A percentile compares a stretch with the other conserved stretches of the same genome.
Conservation (phyloP, 1,140 invertebrate species). For the Aphis gossypii region DNA sequence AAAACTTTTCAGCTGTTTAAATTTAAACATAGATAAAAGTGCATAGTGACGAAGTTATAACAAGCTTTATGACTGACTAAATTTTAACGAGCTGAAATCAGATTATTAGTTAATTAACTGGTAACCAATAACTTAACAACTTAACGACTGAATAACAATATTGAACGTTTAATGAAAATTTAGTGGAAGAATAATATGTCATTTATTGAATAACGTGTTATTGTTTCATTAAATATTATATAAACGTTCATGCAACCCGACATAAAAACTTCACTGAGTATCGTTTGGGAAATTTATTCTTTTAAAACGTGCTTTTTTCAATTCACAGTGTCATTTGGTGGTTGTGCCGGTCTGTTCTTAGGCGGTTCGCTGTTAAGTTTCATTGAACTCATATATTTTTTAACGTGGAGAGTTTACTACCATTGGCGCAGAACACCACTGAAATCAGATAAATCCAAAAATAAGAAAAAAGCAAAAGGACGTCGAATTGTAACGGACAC, state of each 20-base stretch:
- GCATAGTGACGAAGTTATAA: too few relatives aligned
- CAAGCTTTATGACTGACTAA: too few relatives aligned
- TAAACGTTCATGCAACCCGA: too few relatives aligned
- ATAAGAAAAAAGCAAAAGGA: neutral
- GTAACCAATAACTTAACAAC: too few relatives aligned
- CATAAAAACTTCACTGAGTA: neutral
- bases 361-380: constrained; percentile 77
- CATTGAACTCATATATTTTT: constrained; percentile 70
- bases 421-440: constrained; percentile 6
- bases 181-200: too few relatives aligned
- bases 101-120: too few relatives aligned
- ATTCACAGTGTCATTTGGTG: constrained; percentile 60
- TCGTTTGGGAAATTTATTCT: neutral
- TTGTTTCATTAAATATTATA: too few relatives aligned
- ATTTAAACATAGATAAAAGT: too few relatives aligned
- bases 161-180: too few relatives aligned
- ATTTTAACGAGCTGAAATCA: too few relatives aligned
- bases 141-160: neutral
- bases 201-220: too few relatives aligned
- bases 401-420: constrained; percentile 61
- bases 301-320: neutral
- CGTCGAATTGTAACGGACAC: neutral
- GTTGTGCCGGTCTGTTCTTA: constrained; percentile 76
- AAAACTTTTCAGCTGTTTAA: too few relatives aligned
- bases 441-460: neutral